Base-by-base conservation (phyloP, 1,140 invertebrate species). In the Anastrepha ludens region DNA sequence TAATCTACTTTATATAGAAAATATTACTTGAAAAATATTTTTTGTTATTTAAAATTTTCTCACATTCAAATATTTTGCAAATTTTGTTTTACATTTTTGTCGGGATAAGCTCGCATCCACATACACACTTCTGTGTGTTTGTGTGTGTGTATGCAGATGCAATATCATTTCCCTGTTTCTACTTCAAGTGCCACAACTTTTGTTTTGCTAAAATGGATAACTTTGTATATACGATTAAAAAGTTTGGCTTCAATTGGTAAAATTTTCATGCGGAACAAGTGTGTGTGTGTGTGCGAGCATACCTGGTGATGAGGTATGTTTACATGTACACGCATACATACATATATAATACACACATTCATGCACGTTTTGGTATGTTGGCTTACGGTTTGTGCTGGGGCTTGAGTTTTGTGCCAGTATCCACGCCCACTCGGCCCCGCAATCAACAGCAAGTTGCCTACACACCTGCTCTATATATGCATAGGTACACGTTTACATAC, bases 361-460 rank as follows among this genome's bases (percentile, higher is more conserved):
- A 41, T 74, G 41, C 44, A 74, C 41, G 11, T 74, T 74, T 39
- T 44, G 39, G 67, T 39, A 44, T 6, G 11, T 74, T 74, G 67
- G 29, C 20, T 74, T 74, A 15, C 39, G 15, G 39, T 74, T 74
- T 74, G 2, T 44, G 41, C 15, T 74, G 8, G 13, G 1, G 67
- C 15, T 17, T 74, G 41, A 74, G 67, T 44, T 74, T 74, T 74
- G 29, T n/a, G 5, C 15, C 3, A 39, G 13, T 39, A 44, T 74
- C 13, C 44, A 13, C 15, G 8, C 29, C 29, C 29, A 44, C 41
- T 17, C 67, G 41, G 29, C 41, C 13, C 41, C 44, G 11, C 67
- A 74, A 74, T 74, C 67, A 74, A 74, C 67, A 74, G 13, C 44
- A 47, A 74, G 17, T 74, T 74, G 67, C 39, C 67, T 17, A 39